Evolutionary conservation across 2,888 invertebrate genomes (phyloP).

Genomic region (Entomobrya proxima): DNA sequence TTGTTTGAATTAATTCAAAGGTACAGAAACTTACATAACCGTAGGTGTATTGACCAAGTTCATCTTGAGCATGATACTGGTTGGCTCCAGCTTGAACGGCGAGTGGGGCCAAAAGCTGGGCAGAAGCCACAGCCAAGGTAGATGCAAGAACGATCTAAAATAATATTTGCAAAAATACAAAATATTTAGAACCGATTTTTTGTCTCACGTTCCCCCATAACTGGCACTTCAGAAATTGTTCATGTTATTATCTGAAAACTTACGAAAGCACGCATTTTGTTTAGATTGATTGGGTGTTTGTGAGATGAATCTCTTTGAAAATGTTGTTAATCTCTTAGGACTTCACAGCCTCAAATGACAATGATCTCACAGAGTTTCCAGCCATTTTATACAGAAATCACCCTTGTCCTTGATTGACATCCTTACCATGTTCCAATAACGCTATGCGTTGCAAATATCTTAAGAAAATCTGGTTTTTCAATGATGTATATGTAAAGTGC

Average conservation of each 20-base stretch:
- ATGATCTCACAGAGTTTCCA: constrained; percentile 1
- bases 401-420: constrained; percentile 40
- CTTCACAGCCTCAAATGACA: constrained; percentile 60
- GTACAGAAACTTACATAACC: constrained; percentile 67
- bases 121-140: constrained; percentile 70
- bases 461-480: constrained; percentile 6
- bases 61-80: constrained; percentile 81
- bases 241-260: constrained; percentile 25
- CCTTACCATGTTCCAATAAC: background rate
- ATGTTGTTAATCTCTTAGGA: constrained; percentile 16
- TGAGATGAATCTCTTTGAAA: constrained; percentile 49
- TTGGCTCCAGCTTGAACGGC: constrained; percentile 69
- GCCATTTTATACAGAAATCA: constrained; percentile 47
- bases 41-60: constrained; percentile 76
- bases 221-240: background rate
- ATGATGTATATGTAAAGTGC: constrained; percentile 11
- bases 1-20: background rate
- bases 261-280: constrained; percentile 64
- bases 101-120: constrained; percentile 70
- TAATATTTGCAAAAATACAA: background rate
- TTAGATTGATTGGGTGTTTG: constrained; percentile 14
- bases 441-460: background rate
- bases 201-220: background rate
- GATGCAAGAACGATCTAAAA: constrained; percentile 72
- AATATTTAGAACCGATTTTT: background rate